A percentile compares a stretch with the other conserved stretches of the same genome.
Evolutionary conservation across 2,113 vertebrate genomes (phyloP).

Genomic region (Mustela lutreola): DNA sequence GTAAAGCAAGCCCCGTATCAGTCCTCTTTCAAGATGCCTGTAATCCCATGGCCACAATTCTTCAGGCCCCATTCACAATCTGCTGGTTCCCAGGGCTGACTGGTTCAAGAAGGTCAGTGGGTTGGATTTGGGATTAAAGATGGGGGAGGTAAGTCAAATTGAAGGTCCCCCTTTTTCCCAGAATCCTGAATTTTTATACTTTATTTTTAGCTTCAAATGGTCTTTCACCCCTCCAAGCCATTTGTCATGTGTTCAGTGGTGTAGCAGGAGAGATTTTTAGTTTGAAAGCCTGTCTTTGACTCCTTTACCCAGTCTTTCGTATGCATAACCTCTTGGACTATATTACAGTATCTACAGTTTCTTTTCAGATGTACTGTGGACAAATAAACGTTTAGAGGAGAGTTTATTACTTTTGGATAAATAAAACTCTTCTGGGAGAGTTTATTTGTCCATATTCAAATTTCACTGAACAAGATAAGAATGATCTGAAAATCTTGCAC

Average conservation of each 20-base stretch:
- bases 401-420: conserved; percentile 7
- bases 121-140: conserved; percentile 35
- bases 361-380: background rate
- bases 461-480: conserved; percentile 34
- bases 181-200: background rate
- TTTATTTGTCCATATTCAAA: conserved; percentile 8
- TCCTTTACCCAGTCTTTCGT: background rate
- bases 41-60: background rate
- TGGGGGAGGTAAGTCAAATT: background rate
- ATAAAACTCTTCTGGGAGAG: background rate
- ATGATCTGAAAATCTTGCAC: conserved; percentile 29
- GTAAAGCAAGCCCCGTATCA: background rate
- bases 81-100: background rate
- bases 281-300: conserved; percentile 33
- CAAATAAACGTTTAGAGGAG: background rate
- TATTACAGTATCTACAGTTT: background rate
- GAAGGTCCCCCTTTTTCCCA: background rate
- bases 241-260: background rate
- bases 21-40: background rate
- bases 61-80: background rate
- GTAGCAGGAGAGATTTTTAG: background rate
- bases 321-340: background rate
- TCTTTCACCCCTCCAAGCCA: background rate
- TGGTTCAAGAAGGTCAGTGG: background rate
- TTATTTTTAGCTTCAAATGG: background rate